These are phyloP conservation scores for Hyperopisus bebe DNA, from an alignment of 2,113 vertebrate species.

Conservation along the genomic window DNA sequence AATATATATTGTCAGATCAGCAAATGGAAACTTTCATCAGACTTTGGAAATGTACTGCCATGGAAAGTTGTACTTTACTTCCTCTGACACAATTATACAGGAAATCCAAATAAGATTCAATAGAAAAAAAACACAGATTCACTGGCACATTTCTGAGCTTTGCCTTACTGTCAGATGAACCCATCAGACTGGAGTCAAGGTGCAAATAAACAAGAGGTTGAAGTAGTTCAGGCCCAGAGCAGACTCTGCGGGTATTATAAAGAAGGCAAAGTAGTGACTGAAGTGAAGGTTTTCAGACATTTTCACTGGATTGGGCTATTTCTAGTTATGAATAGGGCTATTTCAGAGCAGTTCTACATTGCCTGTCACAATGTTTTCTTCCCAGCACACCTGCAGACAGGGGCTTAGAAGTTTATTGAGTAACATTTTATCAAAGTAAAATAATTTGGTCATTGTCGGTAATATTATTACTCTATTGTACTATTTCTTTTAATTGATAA, in stretches of 20 bases:
- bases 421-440: background rate
- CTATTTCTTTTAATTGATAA: background rate
- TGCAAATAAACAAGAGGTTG: background rate
- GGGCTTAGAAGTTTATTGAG: background rate
- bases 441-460: background rate
- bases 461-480: background rate
- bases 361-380: background rate
- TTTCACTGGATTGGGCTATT: background rate
- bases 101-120: constrained; percentile 4
- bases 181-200: background rate
- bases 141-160: background rate
- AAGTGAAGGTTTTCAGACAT: background rate
- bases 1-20: background rate
- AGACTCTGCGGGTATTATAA: background rate
- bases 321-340: background rate
- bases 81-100: background rate
- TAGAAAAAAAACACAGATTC: constrained; percentile 12
- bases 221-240: background rate
- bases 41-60: background rate
- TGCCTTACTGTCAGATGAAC: background rate
- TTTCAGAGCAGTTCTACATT: background rate
- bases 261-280: background rate
- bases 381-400: background rate
- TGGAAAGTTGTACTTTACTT: constrained; percentile 9
- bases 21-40: background rate